Percentiles rank a stretch among this genome's conserved stretches.
phyloP scores from a whole-genome alignment of 2,888 invertebrate genomes.

The Noctua janthe region DNA sequence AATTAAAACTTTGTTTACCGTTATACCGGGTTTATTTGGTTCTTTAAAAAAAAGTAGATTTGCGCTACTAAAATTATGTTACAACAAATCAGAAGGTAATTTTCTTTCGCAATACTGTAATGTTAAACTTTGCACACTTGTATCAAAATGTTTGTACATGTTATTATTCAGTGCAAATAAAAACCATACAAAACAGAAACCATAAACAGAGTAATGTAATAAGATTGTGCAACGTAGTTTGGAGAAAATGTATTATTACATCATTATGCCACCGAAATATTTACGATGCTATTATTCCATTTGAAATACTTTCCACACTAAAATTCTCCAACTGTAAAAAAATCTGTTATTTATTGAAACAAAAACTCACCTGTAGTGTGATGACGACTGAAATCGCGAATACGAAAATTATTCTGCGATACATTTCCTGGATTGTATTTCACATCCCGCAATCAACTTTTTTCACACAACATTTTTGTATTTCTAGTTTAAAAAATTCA shows the following conservation, averaged over 20 bases:
- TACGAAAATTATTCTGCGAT: slow-evolving; percentile 79
- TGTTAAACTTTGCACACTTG: neutral
- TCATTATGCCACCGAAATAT: slow-evolving; percentile 2
- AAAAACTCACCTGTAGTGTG: slow-evolving; percentile 81
- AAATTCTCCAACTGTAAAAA: neutral
- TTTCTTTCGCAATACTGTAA: neutral
- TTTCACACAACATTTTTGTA: slow-evolving; percentile 69
- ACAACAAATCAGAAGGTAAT: neutral
- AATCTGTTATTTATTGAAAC: neutral
- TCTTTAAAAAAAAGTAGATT: neutral
- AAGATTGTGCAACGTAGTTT: neutral
- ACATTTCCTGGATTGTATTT: slow-evolving; percentile 79
- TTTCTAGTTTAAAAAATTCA: slow-evolving; percentile 36
- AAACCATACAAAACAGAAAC: neutral
- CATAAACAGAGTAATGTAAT: neutral
- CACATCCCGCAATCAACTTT: slow-evolving; percentile 81
- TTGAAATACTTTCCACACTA: neutral
- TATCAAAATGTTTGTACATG: neutral
- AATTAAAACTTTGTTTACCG: slow-evolving; percentile 33
- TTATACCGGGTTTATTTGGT: neutral
- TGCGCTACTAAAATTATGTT: neutral
- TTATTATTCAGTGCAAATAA: neutral
- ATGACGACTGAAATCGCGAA: slow-evolving; percentile 76
- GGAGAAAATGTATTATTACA: neutral
- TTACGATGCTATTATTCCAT: neutral